Percentiles rank a stretch among this genome's conserved stretches.
These are phyloP conservation scores for Drosophila engyochracea DNA, from an alignment of 2,888 invertebrate species.

Conservation along the genomic window DNA sequence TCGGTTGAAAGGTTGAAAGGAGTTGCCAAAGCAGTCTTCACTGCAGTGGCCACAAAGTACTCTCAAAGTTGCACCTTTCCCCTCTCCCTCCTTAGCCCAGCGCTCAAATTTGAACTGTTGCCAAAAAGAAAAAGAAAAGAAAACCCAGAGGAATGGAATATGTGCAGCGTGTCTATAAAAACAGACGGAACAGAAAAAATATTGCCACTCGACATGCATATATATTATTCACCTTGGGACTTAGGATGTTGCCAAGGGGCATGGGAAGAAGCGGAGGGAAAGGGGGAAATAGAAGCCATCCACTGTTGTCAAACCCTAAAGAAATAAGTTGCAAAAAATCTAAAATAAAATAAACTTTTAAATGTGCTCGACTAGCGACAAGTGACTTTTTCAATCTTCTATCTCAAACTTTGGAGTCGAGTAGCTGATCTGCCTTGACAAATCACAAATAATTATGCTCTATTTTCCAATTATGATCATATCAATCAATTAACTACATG, in stretches of 20 bases:
- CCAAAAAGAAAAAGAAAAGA: constrained; percentile 48
- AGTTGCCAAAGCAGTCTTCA: constrained; percentile 19
- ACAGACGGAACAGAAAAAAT: constrained; percentile 13
- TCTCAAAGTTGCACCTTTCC: constrained; percentile 27
- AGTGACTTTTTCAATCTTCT: not conserved
- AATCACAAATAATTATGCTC: not conserved
- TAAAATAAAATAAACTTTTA: not conserved
- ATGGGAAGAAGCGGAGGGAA: not conserved
- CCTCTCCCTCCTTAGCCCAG: constrained; percentile 1
- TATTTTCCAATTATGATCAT: not conserved
- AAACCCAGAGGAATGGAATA: constrained; percentile 16
- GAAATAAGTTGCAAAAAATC: not conserved
- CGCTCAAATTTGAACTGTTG: constrained; percentile 68
- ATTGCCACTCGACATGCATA: constrained; percentile 12
- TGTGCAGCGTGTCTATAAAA: constrained; percentile 32
- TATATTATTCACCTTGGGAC: constrained; percentile 38
- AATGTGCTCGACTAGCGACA: not conserved
- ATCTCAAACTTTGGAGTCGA: not conserved
- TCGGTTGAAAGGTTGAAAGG: constrained; percentile 22
- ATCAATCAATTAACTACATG: not conserved
- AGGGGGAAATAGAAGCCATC: not conserved
- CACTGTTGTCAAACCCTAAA: constrained; percentile 9
- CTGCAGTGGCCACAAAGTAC: constrained; percentile 40
- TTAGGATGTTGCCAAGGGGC: constrained; percentile 2
- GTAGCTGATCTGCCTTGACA: not conserved